phyloP scores from a whole-genome alignment of 92 coral and sea anemone species.

The Epizoanthus stellaris region DNA sequence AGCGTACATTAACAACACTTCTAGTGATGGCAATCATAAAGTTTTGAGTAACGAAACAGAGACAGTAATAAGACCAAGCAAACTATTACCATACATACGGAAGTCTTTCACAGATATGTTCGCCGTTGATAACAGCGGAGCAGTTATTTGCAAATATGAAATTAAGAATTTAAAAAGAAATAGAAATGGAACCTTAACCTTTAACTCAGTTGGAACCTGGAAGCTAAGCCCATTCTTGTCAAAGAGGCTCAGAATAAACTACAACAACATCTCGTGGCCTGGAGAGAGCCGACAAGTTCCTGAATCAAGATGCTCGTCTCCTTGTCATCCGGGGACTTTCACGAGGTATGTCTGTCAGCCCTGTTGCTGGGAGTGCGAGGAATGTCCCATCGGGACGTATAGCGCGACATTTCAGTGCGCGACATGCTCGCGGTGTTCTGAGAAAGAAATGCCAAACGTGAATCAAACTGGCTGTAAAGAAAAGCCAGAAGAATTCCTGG shows the following conservation, averaged over 20 bases:
- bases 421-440: slow-evolving; percentile 70
- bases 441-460: slow-evolving; percentile 61
- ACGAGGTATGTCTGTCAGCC: slow-evolving; percentile 38
- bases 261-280: slow-evolving; percentile 65
- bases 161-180: slow-evolving; percentile 31
- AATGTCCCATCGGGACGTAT: slow-evolving; percentile 76
- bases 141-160: slow-evolving; percentile 24
- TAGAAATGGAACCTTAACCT: slow-evolving; percentile 8
- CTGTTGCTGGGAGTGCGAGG: slow-evolving; percentile 85
- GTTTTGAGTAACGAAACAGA: background rate
- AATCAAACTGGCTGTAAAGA: slow-evolving; percentile 69
- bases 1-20: background rate
- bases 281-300: slow-evolving; percentile 51
- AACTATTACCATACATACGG: background rate
- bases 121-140: slow-evolving; percentile 10
- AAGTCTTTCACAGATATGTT: background rate
- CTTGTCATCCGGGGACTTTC: slow-evolving; percentile 77
- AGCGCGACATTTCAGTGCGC: slow-evolving; percentile 52
- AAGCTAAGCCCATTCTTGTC: slow-evolving; percentile 13
- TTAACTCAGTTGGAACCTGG: slow-evolving; percentile 73
- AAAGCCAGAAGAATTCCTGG: slow-evolving; percentile 68
- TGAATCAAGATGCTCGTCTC: slow-evolving; percentile 63
- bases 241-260: background rate
- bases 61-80: background rate
- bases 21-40: background rate